phyloP scores from a whole-genome alignment of 2,888 invertebrate genomes.

The Rhingia campestris region DNA sequence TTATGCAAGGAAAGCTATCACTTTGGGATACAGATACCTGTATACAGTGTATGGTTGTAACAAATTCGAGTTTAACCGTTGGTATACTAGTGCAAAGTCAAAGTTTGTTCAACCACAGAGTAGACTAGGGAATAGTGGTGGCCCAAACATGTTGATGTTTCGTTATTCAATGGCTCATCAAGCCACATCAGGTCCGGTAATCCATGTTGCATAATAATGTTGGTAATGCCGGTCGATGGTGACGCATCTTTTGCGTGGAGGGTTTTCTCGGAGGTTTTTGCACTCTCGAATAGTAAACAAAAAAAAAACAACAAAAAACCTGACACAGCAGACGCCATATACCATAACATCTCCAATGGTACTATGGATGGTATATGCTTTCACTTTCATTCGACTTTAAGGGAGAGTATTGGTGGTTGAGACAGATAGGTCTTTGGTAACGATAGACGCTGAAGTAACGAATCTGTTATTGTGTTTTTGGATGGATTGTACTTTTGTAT shows the following conservation, averaged over 20 bases:
- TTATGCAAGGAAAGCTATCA: slow-evolving; percentile 64
- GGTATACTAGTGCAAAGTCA: slow-evolving; percentile 58
- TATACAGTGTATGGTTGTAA: slow-evolving; percentile 1
- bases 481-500: slow-evolving; percentile 6
- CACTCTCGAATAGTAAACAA: slow-evolving; percentile 48
- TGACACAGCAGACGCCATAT: not conserved
- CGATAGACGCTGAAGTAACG: slow-evolving; percentile 24
- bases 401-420: slow-evolving; percentile 16
- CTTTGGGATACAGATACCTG: slow-evolving; percentile 12
- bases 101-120: slow-evolving; percentile 63
- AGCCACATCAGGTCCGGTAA: slow-evolving; percentile 45
- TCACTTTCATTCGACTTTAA: slow-evolving; percentile 57
- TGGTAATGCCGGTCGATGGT: slow-evolving; percentile 63
- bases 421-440: slow-evolving; percentile 7
- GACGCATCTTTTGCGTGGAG: slow-evolving; percentile 49
- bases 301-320: slow-evolving; percentile 16
- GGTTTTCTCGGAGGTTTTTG: slow-evolving; percentile 62
- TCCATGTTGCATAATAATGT: slow-evolving; percentile 55
- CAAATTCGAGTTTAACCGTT: slow-evolving; percentile 45
- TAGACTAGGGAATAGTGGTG: slow-evolving; percentile 7
- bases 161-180: slow-evolving; percentile 55
- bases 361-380: slow-evolving; percentile 15
- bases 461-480: not conserved
- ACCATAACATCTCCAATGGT: not conserved
- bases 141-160: slow-evolving; percentile 21